Conservation (phyloP, 2,888 invertebrate species). For the Podotricha telesiphe region DNA sequence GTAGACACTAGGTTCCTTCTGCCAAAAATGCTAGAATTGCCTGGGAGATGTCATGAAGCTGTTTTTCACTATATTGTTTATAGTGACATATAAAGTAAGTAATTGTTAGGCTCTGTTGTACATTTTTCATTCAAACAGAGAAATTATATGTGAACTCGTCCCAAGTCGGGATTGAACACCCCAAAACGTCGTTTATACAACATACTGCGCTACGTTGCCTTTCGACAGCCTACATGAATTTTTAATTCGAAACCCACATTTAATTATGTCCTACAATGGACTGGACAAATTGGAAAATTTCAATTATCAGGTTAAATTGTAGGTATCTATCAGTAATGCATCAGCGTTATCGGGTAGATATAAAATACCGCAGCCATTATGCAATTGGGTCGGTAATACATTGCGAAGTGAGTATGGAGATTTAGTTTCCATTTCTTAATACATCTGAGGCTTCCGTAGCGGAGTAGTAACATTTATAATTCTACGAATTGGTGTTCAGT, state of each 20-base stretch:
- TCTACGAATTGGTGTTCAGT: background rate
- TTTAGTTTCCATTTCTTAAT: background rate
- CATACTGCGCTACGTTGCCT: no score
- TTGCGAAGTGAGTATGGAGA: background rate
- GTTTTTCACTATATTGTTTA: no score
- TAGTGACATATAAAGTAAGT: no score
- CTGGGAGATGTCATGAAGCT: no score
- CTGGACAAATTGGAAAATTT: conserved; percentile 14
- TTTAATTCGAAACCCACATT: conserved; percentile 9
- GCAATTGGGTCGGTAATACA: background rate
- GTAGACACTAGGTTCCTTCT: no score
- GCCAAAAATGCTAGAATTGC: no score
- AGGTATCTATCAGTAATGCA: conserved; percentile 16
- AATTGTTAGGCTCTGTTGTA: no score
- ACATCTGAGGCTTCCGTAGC: background rate
- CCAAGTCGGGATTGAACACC: background rate
- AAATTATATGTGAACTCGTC: background rate
- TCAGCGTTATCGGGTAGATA: background rate
- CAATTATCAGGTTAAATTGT: conserved; percentile 8
- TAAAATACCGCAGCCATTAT: conserved; percentile 1
- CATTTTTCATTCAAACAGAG: no score
- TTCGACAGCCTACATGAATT: background rate
- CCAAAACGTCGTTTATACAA: background rate
- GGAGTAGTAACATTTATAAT: background rate
- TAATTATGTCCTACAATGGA: conserved; percentile 8